Evolutionary conservation across 2,888 invertebrate species (phyloP).

Genomic region (Scaptomyza caliginosa): DNA sequence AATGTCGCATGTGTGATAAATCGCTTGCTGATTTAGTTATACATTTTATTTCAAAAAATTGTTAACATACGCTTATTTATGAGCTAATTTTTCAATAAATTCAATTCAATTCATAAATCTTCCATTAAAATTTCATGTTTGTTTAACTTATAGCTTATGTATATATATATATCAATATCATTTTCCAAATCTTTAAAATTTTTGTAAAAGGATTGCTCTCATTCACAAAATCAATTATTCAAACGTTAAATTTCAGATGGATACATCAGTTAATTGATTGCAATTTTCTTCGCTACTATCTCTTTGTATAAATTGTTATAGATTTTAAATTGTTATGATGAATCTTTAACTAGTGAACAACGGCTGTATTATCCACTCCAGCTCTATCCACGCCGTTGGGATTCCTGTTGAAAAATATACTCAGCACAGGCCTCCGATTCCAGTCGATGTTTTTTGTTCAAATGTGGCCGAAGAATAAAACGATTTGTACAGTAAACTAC

Average conservation of each 20-base stretch:
- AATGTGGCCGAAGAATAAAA: conserved; percentile 71
- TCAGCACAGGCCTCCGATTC: conserved; percentile 81
- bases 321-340: conserved; percentile 15
- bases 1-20: background rate
- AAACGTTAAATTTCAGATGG: conserved; percentile 9
- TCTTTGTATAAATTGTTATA: conserved; percentile 19
- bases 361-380: background rate
- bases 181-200: conserved; percentile 16
- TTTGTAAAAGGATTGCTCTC: conserved; percentile 20
- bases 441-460: conserved; percentile 66
- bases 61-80: conserved; percentile 58
- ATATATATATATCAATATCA: conserved; percentile 36
- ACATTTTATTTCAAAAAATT: conserved; percentile 56
- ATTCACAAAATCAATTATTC: conserved; percentile 2
- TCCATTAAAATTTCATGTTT: conserved; percentile 50
- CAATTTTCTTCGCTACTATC: conserved; percentile 27
- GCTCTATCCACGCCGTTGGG: conserved; percentile 26
- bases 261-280: conserved; percentile 6
- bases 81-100: conserved; percentile 48
- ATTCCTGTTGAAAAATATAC: conserved; percentile 80
- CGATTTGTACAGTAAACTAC: conserved; percentile 67
- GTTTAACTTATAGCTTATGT: conserved; percentile 32
- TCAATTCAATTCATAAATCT: conserved; percentile 53
- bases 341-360: conserved; percentile 25
- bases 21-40: conserved; percentile 11